Conservation (phyloP, 2,797 vertebrate genomes). For the Iguana delicatissima region DNA sequence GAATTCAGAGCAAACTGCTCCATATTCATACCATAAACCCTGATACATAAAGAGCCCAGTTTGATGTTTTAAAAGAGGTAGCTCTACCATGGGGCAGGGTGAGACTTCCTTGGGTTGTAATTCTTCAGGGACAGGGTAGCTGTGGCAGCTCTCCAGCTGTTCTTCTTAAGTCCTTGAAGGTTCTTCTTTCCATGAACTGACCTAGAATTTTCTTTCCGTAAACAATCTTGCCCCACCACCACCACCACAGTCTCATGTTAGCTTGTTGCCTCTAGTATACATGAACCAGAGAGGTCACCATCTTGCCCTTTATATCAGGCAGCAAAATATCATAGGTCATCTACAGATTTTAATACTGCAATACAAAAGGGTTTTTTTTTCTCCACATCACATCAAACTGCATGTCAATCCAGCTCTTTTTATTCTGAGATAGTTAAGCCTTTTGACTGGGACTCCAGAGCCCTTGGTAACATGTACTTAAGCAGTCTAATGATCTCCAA, state of each 20-base stretch:
- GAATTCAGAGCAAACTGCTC: too few relatives aligned
- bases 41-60: too few relatives aligned
- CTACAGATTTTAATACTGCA: not conserved
- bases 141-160: not conserved
- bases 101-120: not conserved
- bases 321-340: not conserved
- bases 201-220: not conserved
- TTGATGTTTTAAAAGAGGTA: too few relatives aligned
- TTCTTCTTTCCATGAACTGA: not conserved
- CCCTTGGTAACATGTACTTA: not conserved
- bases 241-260: not conserved
- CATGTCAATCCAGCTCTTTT: not conserved
- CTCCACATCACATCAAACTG: not conserved
- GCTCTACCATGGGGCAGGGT: not conserved
- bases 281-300: not conserved
- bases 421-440: not conserved
- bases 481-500: fast-evolving
- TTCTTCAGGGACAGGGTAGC: not conserved
- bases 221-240: not conserved
- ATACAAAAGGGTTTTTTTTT: too few relatives aligned
- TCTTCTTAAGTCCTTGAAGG: too few relatives aligned
- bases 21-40: too few relatives aligned
- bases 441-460: not conserved
- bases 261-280: not conserved
- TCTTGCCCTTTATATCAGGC: not conserved